Conservation (phyloP, 2,888 invertebrate species). For the Xestia c-nigrum region DNA sequence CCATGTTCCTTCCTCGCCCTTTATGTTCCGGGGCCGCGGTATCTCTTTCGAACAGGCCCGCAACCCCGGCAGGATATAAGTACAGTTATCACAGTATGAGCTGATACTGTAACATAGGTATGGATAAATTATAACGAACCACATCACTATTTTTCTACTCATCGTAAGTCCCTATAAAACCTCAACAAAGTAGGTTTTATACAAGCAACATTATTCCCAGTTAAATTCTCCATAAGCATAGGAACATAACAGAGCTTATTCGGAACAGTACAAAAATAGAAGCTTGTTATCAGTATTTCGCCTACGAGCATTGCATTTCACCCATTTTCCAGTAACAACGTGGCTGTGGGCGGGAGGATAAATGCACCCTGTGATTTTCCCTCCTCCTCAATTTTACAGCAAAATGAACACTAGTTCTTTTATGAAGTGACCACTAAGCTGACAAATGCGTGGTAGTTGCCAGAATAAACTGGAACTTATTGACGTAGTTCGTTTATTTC, state of each 20-base stretch:
- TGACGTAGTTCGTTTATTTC: slow-evolving; percentile 28
- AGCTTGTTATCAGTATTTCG: slow-evolving; percentile 30
- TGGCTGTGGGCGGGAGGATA: slow-evolving; percentile 55
- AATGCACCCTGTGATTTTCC: slow-evolving; percentile 35
- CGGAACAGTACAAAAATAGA: slow-evolving; percentile 39
- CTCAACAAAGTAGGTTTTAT: not conserved
- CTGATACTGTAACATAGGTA: not conserved
- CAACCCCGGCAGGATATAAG: too few species aligned
- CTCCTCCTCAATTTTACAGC: slow-evolving; percentile 30
- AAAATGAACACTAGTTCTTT: slow-evolving; percentile 23
- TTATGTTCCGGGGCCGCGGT: too few species aligned
- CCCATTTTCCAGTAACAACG: slow-evolving; percentile 20
- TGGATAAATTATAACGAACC: not conserved
- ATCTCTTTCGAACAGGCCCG: too few species aligned
- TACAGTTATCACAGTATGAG: too few species aligned
- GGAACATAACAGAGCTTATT: slow-evolving; percentile 5
- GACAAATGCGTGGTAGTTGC: slow-evolving; percentile 53
- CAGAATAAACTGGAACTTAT: slow-evolving; percentile 19
- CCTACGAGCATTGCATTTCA: slow-evolving; percentile 32
- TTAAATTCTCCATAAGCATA: not conserved
- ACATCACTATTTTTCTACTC: not conserved
- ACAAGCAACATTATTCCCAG: not conserved
- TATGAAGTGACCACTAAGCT: not conserved
- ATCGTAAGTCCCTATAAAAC: not conserved
- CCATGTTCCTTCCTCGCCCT: too few species aligned